A percentile compares a stretch with the other conserved stretches of the same genome.
Conservation (phyloP, 2,113 vertebrate genomes). For the Corydoras sp. region DNA sequence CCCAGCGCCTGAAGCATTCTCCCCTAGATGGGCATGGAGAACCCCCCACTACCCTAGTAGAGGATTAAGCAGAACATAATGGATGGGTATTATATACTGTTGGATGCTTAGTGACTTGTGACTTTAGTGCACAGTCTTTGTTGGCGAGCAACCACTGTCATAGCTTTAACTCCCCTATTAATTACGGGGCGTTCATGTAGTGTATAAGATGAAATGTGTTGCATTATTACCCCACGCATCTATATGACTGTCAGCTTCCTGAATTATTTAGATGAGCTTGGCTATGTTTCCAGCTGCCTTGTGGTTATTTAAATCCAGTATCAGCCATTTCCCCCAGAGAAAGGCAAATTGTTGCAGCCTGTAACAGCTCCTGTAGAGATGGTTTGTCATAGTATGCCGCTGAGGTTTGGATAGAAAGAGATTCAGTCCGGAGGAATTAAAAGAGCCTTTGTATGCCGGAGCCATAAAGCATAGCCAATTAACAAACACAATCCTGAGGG, state of each 20-base stretch:
- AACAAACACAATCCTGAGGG: constrained; percentile 2
- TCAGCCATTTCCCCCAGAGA: constrained; percentile 20
- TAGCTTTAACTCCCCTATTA: constrained; percentile 19
- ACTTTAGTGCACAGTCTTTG: constrained; percentile 10
- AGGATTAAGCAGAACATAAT: too few species aligned
- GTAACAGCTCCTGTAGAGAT: constrained; percentile 16
- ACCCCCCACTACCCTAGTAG: too few species aligned
- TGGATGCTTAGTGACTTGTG: neutral
- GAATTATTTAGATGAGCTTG: constrained; percentile 28
- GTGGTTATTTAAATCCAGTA: constrained; percentile 26
- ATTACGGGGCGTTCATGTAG: constrained; percentile 26
- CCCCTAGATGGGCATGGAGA: too few species aligned
- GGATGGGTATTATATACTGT: too few species aligned
- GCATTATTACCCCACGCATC: constrained; percentile 20
- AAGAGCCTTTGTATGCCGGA: constrained; percentile 15
- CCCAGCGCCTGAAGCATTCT: too few species aligned
- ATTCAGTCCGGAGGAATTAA: neutral
- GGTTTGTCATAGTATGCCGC: constrained; percentile 19
- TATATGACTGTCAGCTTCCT: constrained; percentile 18
- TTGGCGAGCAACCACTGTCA: neutral
- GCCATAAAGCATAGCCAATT: constrained; percentile 23
- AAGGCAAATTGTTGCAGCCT: constrained; percentile 18
- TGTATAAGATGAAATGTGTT: constrained; percentile 27
- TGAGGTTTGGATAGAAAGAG: constrained; percentile 11
- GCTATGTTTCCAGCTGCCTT: constrained; percentile 10